Evolutionary conservation across 2,888 invertebrate genomes (phyloP).

Genomic region (Platynereis dumerilii): DNA sequence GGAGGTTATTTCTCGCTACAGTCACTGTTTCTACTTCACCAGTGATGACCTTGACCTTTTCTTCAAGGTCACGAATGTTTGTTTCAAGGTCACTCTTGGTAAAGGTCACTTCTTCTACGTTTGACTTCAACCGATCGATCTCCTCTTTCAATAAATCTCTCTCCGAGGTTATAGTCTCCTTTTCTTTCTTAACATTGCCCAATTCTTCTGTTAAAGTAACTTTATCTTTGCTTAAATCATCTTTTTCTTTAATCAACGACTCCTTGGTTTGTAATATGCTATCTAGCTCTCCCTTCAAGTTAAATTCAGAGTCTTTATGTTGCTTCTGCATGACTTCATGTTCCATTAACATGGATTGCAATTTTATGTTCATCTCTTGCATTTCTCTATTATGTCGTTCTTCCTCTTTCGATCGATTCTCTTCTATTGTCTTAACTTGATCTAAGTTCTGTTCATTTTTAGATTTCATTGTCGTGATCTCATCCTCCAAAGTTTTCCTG

Average conservation of each 20-base stretch:
- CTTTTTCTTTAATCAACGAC: neutral
- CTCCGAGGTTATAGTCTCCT: neutral
- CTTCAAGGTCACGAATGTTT: neutral
- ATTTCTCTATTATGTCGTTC: too few species aligned
- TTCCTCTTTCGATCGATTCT: too few species aligned
- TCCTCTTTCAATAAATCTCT: constrained; percentile 2
- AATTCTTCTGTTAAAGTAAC: constrained; percentile 3
- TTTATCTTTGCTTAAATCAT: constrained; percentile 14
- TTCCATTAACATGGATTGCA: neutral
- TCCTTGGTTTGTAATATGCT: neutral
- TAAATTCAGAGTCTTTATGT: too few species aligned
- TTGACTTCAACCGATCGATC: neutral
- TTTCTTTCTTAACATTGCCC: constrained; percentile 12
- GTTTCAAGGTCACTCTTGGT: neutral
- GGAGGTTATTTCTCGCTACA: neutral
- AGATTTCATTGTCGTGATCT: too few species aligned
- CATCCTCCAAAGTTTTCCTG: too few species aligned
- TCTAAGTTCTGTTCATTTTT: too few species aligned
- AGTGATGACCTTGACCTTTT: neutral
- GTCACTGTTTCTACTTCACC: constrained; percentile 9
- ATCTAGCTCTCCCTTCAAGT: neutral
- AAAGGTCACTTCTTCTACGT: neutral
- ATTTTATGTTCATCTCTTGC: too few species aligned
- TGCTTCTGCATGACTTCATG: too few species aligned
- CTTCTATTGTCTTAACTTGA: too few species aligned